These are phyloP conservation scores for Drosophila varians DNA, from an alignment of 1,140 invertebrate genomes.

Conservation along the genomic window DNA sequence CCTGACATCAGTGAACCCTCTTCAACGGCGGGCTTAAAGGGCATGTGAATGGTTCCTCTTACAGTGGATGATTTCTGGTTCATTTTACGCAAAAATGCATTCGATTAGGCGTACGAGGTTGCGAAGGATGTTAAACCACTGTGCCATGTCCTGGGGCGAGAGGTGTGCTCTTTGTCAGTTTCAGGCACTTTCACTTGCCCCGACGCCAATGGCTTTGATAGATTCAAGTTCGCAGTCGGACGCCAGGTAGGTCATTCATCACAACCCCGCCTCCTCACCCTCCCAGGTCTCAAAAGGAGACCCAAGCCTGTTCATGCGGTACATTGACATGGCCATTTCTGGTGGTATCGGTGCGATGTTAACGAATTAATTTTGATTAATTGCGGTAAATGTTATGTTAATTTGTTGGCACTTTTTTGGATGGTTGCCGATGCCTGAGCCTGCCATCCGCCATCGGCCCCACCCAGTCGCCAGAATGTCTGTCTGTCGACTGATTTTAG, in stretches of 20 bases:
- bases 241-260: constrained; percentile 53
- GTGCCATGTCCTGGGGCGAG: neutral
- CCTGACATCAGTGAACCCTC: constrained; percentile 64
- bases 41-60: neutral
- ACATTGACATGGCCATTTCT: constrained; percentile 41
- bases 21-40: constrained; percentile 28
- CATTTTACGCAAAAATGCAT: neutral
- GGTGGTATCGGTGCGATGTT: neutral
- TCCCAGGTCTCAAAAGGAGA: neutral
- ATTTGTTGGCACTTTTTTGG: constrained; percentile 65
- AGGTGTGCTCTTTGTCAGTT: constrained; percentile 56
- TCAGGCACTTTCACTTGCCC: constrained; percentile 41
- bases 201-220: constrained; percentile 50
- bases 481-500: constrained; percentile 45
- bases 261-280: neutral
- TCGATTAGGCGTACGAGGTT: no score
- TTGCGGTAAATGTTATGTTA: constrained; percentile 73
- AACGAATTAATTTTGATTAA: constrained; percentile 64
- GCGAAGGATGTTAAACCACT: constrained; percentile 12
- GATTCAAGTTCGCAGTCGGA: constrained; percentile 62
- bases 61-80: constrained; percentile 13
- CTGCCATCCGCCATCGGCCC: neutral
- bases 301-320: constrained; percentile 40
- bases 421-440: constrained; percentile 11
- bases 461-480: neutral